A percentile compares a stretch with the other conserved stretches of the same genome.
These are phyloP conservation scores for Pedionomus torquatus DNA, from an alignment of 2,113 vertebrate species.

Conservation along the genomic window DNA sequence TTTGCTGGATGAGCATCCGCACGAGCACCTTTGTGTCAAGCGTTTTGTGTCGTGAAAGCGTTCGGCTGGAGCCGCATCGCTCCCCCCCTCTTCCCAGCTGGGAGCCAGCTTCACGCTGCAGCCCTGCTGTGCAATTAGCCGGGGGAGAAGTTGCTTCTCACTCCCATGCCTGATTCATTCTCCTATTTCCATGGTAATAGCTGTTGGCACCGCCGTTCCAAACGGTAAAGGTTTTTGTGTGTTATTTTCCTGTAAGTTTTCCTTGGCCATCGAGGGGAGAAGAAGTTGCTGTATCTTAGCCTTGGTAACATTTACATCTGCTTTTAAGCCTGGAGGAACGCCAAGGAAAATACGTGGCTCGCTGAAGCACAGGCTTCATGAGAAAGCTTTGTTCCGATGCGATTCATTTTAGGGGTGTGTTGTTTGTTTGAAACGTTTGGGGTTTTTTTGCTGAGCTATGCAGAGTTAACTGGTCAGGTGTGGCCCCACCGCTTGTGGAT, in stretches of 20 bases:
- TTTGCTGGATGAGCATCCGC: not conserved
- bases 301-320: slow-evolving; percentile 19
- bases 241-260: not conserved
- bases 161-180: not conserved
- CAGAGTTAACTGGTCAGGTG: slow-evolving; percentile 7
- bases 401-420: not conserved
- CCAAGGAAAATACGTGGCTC: slow-evolving; percentile 5
- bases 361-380: slow-evolving; percentile 16
- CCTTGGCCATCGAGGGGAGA: not conserved
- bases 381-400: not conserved
- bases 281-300: not conserved
- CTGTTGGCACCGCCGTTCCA: not conserved
- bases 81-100: not conserved
- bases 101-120: not conserved
- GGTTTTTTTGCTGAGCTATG: slow-evolving; percentile 25
- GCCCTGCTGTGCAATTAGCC: not conserved
- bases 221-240: not conserved
- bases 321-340: slow-evolving; percentile 37
- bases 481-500: not conserved
- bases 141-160: not conserved
- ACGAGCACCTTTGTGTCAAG: rapidly evolving
- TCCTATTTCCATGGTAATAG: not conserved
- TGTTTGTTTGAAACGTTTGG: not conserved
- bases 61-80: rapidly evolving
- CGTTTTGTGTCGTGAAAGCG: not conserved